Evolutionary conservation across 2,113 vertebrate genomes (phyloP).

Genomic region (Psilopsiagon aurifrons): DNA sequence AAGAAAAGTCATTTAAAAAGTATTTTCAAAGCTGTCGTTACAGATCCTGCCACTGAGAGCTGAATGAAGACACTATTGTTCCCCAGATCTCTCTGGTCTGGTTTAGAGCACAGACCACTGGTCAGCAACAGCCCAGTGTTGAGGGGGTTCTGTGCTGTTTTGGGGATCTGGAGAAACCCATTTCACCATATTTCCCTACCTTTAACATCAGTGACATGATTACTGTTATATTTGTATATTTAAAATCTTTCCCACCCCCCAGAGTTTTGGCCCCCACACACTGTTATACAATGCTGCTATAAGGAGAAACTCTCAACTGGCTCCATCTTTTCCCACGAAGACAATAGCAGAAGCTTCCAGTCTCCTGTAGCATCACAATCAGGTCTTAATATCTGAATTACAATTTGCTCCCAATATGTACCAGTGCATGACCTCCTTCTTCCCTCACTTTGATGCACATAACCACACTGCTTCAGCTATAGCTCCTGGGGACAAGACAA

Average conservation of each 20-base stretch:
- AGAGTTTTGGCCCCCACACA: neutral
- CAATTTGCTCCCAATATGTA: neutral
- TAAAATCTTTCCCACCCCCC: neutral
- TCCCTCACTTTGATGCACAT: rapidly evolving
- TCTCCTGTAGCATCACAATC: rapidly evolving
- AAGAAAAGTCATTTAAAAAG: neutral
- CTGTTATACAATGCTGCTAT: neutral
- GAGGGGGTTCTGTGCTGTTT: rapidly evolving
- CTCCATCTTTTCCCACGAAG: neutral
- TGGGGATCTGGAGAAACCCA: neutral
- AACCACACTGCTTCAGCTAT: neutral
- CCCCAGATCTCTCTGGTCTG: neutral
- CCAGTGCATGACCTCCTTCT: neutral
- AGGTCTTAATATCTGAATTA: neutral
- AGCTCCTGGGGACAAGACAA: neutral
- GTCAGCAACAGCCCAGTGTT: neutral
- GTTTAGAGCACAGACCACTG: neutral
- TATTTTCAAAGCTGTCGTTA: neutral
- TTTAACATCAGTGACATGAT: neutral
- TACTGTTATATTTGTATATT: neutral
- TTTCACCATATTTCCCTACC: neutral
- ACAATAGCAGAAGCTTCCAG: neutral
- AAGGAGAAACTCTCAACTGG: neutral
- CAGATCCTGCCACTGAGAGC: neutral
- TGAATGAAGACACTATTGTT: neutral